Base-by-base conservation (phyloP, 2,797 vertebrate genomes). In the Pterois miles region DNA sequence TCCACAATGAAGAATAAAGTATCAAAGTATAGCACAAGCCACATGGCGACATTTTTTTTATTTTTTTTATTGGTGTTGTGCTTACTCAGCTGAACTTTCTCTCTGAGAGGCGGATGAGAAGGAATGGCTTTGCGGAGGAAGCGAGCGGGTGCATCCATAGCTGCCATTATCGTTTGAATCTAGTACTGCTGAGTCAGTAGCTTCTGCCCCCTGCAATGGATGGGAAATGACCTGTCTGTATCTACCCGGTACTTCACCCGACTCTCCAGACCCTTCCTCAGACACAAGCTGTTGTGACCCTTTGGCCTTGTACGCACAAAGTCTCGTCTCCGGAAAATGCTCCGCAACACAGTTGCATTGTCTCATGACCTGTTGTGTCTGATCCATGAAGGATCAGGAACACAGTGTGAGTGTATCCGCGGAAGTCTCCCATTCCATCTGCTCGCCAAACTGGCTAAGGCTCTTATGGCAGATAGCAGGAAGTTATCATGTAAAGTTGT, bases 181-280 rank as follows among this genome's bases (percentile, higher is more conserved):
- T 83, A 73, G 52, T 20, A 64, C 54, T 67, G 82, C 82, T 76
- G 80, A 80, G 76, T 84, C 23, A 4, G 53, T 67, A 40, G 23
- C 71, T 43, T 40, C 0, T 38, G 33, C 81, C 83, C 78, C 82
- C 83, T 60, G 81, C 79, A 22, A 13, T 57, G 46, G 87, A 89
- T 89, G 79, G 88, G 71, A 92, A 94, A 94, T 89, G 81, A 90
- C 91, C 89, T 90, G 90, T 85, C 88, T 86, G 29, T 20, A 68
- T 84, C 69, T 48, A 25, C 68, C 62, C 83, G 87, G 82, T 88
- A 89, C 74, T 78, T 43, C 71, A 54, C 23, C 59, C 23, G 22
- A 63, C 71, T 71, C 69, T 58, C 20, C n/a, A 68, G 66, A 73
- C 76, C 64, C 58, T 60, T 65, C 71, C 65, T 57, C 75, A 27